Conservation (phyloP, 2,113 vertebrate genomes). For the Alaudala cheleensis region DNA sequence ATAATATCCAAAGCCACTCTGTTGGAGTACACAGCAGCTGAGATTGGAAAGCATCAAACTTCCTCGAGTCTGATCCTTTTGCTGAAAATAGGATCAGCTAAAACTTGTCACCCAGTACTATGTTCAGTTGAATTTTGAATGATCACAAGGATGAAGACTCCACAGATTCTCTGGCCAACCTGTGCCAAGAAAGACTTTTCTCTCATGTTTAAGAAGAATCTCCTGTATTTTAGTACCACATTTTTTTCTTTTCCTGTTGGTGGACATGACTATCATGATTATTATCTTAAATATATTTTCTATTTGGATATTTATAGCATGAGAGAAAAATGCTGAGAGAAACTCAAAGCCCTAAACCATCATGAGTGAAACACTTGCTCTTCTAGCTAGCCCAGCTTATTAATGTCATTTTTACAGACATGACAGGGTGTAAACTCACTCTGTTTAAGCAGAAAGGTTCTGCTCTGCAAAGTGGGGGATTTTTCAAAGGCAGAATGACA, state of each 20-base stretch:
- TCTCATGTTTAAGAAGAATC: background rate
- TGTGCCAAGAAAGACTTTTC: background rate
- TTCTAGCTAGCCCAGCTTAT: background rate
- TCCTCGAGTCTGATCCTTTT: fast-evolving
- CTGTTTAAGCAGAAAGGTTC: background rate
- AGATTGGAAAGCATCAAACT: background rate
- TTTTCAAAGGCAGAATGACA: background rate
- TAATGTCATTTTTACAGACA: background rate
- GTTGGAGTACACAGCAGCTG: background rate
- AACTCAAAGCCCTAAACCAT: background rate
- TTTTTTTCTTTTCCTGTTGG: background rate
- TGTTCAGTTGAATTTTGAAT: background rate
- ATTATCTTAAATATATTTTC: background rate
- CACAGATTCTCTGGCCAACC: background rate
- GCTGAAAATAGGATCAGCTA: background rate
- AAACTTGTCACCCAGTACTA: background rate
- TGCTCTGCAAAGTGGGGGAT: background rate
- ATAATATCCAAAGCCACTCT: background rate
- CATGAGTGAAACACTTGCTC: background rate
- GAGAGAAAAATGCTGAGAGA: background rate
- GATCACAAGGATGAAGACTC: background rate
- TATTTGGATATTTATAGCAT: background rate
- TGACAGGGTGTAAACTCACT: background rate
- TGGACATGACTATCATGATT: background rate
- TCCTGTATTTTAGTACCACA: background rate